phyloP scores from a whole-genome alignment of 2,888 invertebrate genomes.

The Hydraecia micacea region DNA sequence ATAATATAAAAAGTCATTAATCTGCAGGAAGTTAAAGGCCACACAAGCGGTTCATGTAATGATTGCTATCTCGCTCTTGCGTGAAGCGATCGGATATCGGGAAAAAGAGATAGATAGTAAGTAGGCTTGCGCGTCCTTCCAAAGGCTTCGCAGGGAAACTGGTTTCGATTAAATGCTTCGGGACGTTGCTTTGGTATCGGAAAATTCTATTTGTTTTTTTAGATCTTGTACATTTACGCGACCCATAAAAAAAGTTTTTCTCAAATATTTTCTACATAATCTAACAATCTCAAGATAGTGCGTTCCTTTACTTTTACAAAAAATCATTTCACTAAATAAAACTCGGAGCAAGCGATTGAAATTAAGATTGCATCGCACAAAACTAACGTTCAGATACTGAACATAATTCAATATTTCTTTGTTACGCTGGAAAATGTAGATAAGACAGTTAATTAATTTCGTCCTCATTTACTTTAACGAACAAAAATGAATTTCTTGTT shows the following conservation, averaged over 20 bases:
- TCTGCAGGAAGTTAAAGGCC: slow-evolving; percentile 76
- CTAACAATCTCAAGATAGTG: no score
- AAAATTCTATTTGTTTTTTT: slow-evolving; percentile 56
- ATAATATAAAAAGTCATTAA: slow-evolving; percentile 75
- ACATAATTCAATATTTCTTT: neutral
- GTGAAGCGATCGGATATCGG: slow-evolving; percentile 63
- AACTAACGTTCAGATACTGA: neutral
- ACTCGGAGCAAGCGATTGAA: neutral
- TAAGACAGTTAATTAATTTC: neutral
- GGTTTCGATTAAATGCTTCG: slow-evolving; percentile 86
- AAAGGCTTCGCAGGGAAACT: slow-evolving; percentile 87
- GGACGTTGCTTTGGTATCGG: slow-evolving; percentile 75
- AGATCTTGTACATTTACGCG: neutral
- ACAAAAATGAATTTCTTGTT: neutral
- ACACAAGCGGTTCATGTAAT: slow-evolving; percentile 73
- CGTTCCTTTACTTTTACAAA: neutral
- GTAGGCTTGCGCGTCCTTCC: slow-evolving; percentile 82
- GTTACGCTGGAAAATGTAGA: neutral
- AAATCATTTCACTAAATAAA: neutral
- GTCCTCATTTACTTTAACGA: neutral
- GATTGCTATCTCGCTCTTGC: slow-evolving; percentile 74
- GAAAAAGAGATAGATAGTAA: slow-evolving; percentile 83
- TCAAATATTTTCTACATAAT: no score
- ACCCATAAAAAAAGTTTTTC: neutral
- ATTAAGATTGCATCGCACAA: neutral